Evolutionary conservation across 2,113 vertebrate genomes (phyloP).

Genomic region (Pipa parva): DNA sequence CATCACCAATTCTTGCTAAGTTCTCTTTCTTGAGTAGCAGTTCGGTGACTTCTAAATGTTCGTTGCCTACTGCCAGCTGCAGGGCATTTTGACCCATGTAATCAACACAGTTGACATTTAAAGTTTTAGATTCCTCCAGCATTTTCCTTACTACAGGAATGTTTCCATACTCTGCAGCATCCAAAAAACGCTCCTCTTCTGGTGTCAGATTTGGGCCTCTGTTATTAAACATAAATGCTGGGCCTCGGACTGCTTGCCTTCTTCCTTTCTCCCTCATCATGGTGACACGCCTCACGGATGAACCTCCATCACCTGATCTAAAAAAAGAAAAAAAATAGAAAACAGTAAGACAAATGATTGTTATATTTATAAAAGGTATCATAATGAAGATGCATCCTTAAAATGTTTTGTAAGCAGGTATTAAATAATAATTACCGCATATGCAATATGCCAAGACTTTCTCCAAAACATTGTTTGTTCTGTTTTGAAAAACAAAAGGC

Average conservation of each 20-base stretch:
- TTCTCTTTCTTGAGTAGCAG: slow-evolving; percentile 77
- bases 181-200: slow-evolving; percentile 78
- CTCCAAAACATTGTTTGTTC: too few relatives aligned
- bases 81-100: slow-evolving; percentile 80
- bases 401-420: too few relatives aligned
- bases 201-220: slow-evolving; percentile 71
- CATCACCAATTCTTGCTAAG: slow-evolving; percentile 81
- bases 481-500: too few relatives aligned
- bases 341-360: not conserved
- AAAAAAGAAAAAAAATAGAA: not conserved
- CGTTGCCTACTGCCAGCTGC: slow-evolving; percentile 79
- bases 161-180: slow-evolving; percentile 80
- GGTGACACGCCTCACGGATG: slow-evolving; percentile 63
- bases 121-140: slow-evolving; percentile 75
- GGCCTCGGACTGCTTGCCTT: slow-evolving; percentile 73
- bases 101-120: slow-evolving; percentile 79
- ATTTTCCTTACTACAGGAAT: slow-evolving; percentile 85
- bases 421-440: too few relatives aligned
- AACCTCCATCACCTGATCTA: slow-evolving; percentile 65
- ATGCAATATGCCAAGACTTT: too few relatives aligned
- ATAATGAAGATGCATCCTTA: too few relatives aligned
- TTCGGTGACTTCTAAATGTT: slow-evolving; percentile 79
- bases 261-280: slow-evolving; percentile 77
- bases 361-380: too few relatives aligned
- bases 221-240: slow-evolving; percentile 80